Evolutionary conservation across 1,140 invertebrate species (phyloP).

Genomic region (Tyrophagus putrescentiae): DNA sequence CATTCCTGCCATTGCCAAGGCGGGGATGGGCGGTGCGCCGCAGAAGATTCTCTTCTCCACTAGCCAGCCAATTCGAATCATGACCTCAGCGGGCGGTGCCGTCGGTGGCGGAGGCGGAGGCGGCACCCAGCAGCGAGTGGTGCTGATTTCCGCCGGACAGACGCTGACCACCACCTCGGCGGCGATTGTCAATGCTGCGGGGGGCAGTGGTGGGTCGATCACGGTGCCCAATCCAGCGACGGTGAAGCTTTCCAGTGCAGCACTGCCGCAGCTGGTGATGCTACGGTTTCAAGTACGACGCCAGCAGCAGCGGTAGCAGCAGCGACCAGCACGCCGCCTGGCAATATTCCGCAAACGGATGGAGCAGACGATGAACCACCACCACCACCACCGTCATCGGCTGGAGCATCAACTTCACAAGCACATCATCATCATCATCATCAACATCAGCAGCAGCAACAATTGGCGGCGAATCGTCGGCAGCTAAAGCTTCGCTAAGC

Average conservation of each 20-base stretch:
- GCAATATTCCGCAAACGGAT: constrained; percentile 24
- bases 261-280: no score
- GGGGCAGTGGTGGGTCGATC: not conserved
- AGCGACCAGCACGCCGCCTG: not conserved
- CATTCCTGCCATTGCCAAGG: no score
- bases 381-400: no score
- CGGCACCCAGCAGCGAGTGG: not conserved
- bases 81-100: constrained; percentile 22
- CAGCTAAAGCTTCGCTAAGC: no score
- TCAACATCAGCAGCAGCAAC: constrained; percentile 55
- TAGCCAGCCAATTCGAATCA: not conserved
- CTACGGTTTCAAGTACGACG: not conserved
- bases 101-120: not conserved
- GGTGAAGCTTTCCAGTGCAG: no score
- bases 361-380: constrained; percentile 24
- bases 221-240: not conserved
- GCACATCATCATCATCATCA: no score
- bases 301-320: not conserved
- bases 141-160: not conserved
- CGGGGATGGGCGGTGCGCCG: not conserved
- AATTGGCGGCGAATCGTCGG: constrained; percentile 50
- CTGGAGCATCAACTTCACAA: no score
- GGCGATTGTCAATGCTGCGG: not conserved
- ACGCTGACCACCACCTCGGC: not conserved
- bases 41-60: not conserved